These are phyloP conservation scores for Mesocentrotus franciscanus DNA, from an alignment of 53 echinoderm and acorn worm species.

Conservation along the genomic window DNA sequence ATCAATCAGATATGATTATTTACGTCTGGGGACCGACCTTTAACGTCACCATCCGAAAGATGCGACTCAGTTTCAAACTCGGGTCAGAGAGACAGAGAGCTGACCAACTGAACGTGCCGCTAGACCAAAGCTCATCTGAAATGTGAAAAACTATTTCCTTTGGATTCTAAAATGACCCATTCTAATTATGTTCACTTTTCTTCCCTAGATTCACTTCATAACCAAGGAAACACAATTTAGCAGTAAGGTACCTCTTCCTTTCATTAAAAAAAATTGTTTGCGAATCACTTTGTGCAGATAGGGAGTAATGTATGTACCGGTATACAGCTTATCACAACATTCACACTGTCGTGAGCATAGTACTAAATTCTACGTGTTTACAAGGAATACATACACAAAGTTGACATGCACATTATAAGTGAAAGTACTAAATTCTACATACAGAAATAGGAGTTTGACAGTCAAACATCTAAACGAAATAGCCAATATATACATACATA, in stretches of 20 bases:
- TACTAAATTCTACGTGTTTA: constrained; percentile 8
- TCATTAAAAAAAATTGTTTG: neutral
- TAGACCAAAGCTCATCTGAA: neutral
- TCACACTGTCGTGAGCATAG: neutral
- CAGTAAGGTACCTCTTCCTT: neutral
- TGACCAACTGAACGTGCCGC: no score
- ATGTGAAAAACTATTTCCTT: neutral
- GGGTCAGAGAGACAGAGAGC: no score
- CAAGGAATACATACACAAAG: neutral
- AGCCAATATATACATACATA: constrained; percentile 39
- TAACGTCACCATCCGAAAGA: no score
- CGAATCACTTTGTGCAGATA: neutral
- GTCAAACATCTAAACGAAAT: neutral
- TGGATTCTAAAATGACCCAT: neutral
- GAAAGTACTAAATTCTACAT: constrained; percentile 18
- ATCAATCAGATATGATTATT: no score
- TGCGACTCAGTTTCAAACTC: no score
- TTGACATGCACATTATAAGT: neutral
- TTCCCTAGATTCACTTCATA: neutral
- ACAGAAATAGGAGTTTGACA: neutral
- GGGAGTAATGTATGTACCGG: neutral
- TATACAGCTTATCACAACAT: neutral
- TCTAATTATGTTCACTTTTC: neutral
- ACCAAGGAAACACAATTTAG: neutral
- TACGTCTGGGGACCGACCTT: no score